Conservation (phyloP, 2,113 vertebrate genomes). For the Excalfactoria chinensis region DNA sequence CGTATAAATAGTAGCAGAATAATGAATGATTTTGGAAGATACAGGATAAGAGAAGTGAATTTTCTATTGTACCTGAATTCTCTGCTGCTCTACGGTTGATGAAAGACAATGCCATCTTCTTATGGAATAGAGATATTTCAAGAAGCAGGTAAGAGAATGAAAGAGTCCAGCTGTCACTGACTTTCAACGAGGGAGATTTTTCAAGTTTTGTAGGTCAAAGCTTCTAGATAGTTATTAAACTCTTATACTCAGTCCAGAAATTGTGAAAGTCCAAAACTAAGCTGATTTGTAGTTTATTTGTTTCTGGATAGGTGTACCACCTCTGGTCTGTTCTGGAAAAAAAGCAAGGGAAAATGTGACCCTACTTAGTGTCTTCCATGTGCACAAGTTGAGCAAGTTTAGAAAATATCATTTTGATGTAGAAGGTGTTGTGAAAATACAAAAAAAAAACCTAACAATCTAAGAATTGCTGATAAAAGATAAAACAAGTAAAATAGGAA, state of each 20-base stretch:
- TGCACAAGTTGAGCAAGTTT: background rate
- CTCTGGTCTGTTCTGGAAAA: background rate
- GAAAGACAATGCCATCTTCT: background rate
- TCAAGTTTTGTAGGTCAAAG: constrained; percentile 1
- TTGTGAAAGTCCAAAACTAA: background rate
- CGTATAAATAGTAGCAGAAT: background rate
- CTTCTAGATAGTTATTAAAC: background rate
- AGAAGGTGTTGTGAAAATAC: background rate
- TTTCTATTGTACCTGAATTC: background rate
- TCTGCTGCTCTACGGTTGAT: background rate
- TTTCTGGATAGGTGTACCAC: background rate
- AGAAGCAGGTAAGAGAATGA: background rate
- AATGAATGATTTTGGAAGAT: background rate
- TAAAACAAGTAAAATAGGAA: background rate
- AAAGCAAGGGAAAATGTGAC: background rate
- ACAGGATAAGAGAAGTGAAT: background rate
- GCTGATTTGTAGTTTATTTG: background rate
- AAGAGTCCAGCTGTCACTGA: background rate
- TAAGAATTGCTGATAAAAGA: background rate
- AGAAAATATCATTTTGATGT: background rate
- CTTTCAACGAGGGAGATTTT: background rate
- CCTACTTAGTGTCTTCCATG: background rate
- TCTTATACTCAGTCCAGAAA: background rate
- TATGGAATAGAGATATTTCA: background rate
- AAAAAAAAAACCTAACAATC: background rate